These are phyloP conservation scores for Andricus quercusramuli DNA, from an alignment of 2,888 invertebrate species.

Conservation along the genomic window DNA sequence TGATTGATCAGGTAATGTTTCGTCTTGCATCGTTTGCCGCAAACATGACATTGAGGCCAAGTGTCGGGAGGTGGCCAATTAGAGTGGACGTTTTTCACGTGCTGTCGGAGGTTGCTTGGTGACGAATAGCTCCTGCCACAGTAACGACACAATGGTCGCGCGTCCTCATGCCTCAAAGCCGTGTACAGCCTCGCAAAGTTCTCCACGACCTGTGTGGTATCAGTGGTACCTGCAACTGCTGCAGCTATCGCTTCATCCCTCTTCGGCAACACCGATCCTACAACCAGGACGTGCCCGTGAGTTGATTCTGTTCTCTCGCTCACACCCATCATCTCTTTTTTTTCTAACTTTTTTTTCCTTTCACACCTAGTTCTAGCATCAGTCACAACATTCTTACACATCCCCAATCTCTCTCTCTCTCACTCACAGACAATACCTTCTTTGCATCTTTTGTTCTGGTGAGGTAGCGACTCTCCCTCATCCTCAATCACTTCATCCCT, in stretches of 20 bases:
- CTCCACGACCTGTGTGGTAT: conserved; percentile 72
- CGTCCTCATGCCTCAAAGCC: conserved; percentile 73
- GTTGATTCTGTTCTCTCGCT: conserved; percentile 51
- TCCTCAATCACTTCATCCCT: conserved; percentile 42
- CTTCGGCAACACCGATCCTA: conserved; percentile 77
- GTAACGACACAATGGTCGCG: conserved; percentile 85
- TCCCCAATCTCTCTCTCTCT: conserved; percentile 16
- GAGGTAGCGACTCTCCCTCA: conserved; percentile 46
- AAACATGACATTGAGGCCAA: conserved; percentile 87
- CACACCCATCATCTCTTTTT: conserved; percentile 50
- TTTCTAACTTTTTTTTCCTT: neutral
- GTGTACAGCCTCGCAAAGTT: conserved; percentile 77
- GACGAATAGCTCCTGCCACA: conserved; percentile 87
- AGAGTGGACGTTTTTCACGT: conserved; percentile 88
- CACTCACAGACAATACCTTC: conserved; percentile 38
- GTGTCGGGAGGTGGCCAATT: conserved; percentile 84
- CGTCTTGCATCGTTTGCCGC: conserved; percentile 88
- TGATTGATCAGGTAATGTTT: conserved; percentile 89
- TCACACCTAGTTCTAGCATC: conserved; percentile 40
- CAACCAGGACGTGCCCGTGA: conserved; percentile 77
- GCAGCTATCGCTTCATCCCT: conserved; percentile 70
- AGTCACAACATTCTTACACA: conserved; percentile 32
- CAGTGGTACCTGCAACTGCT: conserved; percentile 57
- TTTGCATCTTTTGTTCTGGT: neutral
- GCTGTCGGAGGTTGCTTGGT: conserved; percentile 87